These are phyloP conservation scores for Serinus canaria DNA, from an alignment of 2,113 vertebrate species.

Conservation along the genomic window DNA sequence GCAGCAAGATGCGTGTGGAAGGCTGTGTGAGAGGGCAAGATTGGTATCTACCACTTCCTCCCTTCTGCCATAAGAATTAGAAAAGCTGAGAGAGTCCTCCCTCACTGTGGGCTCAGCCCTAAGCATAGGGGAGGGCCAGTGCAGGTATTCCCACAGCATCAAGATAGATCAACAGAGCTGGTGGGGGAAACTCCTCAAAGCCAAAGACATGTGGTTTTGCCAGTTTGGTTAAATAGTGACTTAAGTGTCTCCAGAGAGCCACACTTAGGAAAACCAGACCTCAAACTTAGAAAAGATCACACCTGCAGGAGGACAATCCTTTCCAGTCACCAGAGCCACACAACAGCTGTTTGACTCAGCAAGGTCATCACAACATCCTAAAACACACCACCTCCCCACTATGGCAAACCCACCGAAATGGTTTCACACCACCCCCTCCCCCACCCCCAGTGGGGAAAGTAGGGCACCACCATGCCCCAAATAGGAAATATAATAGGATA, in stretches of 20 bases:
- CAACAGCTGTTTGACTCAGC: neutral
- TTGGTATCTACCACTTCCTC: conserved; percentile 40
- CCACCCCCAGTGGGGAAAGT: neutral
- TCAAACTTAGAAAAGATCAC: neutral
- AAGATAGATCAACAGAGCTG: neutral
- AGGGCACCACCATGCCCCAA: neutral
- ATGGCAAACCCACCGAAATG: neutral
- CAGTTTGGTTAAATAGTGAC: neutral
- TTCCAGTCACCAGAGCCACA: neutral
- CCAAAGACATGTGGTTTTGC: neutral
- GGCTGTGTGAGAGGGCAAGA: neutral
- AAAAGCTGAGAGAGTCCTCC: neutral
- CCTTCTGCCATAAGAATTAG: neutral
- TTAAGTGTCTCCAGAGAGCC: neutral
- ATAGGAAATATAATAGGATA: neutral
- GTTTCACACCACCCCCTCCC: fast-evolving
- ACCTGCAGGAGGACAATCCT: neutral
- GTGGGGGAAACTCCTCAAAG: neutral
- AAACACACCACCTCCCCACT: neutral
- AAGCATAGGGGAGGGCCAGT: neutral
- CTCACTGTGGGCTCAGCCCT: fast-evolving
- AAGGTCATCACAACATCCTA: neutral
- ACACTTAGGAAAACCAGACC: neutral
- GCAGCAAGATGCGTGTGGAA: neutral
- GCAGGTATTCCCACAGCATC: neutral